phyloP scores from a whole-genome alignment of 2,888 invertebrate genomes.

The Gari tellinella region DNA sequence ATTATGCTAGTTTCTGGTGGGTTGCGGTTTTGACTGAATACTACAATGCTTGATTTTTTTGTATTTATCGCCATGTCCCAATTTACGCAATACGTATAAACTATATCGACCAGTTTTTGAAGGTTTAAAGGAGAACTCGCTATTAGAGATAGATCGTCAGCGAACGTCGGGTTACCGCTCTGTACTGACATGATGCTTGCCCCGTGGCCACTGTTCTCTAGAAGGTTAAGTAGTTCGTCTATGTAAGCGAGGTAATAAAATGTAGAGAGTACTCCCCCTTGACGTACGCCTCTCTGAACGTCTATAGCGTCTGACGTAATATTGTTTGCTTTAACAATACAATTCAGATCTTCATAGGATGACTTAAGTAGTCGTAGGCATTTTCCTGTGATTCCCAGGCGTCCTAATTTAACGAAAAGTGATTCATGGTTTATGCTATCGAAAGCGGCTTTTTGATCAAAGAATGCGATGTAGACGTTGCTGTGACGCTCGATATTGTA shows the following conservation, averaged over 20 bases:
- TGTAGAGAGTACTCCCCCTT: background rate
- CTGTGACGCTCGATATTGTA: slow-evolving; percentile 2
- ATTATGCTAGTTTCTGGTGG: background rate
- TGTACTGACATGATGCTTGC: background rate
- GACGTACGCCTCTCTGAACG: too few species aligned
- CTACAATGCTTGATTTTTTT: background rate
- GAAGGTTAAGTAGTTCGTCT: background rate
- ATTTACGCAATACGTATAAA: background rate
- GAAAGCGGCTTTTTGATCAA: slow-evolving; percentile 9
- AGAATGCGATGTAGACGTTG: background rate
- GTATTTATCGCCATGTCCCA: background rate
- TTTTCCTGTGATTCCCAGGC: background rate
- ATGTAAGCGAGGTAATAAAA: background rate
- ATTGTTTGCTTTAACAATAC: background rate
- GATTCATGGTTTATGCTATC: background rate
- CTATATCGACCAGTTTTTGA: background rate
- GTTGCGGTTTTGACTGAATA: background rate
- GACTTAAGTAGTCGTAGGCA: background rate
- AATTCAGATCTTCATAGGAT: background rate
- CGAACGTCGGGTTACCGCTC: background rate
- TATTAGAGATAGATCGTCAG: background rate
- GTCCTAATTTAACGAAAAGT: slow-evolving; percentile 2
- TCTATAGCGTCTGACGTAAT: background rate
- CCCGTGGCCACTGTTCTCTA: background rate
- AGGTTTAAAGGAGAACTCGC: background rate